phyloP scores from a whole-genome alignment of 2,888 invertebrate genomes.

The Diadromus collaris region DNA sequence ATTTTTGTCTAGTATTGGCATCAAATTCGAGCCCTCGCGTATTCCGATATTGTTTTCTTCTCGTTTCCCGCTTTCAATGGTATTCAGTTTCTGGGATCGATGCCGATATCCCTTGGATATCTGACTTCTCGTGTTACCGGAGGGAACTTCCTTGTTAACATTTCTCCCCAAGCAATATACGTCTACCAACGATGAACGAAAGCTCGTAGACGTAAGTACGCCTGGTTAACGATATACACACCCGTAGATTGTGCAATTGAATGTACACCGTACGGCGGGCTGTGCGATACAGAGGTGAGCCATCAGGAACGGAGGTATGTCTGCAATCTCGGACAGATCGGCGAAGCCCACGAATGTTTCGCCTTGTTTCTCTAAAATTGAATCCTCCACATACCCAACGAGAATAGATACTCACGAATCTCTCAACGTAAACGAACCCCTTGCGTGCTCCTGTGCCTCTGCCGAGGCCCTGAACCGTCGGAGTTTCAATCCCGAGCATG shows the following conservation, averaged over 20 bases:
- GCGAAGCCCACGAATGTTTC: slow-evolving; percentile 27
- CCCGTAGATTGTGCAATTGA: neutral
- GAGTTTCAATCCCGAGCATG: slow-evolving; percentile 28
- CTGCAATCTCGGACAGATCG: slow-evolving; percentile 44
- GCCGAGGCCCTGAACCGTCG: neutral
- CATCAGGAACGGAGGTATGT: slow-evolving; percentile 20
- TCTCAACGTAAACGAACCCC: slow-evolving; percentile 9
- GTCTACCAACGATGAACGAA: slow-evolving; percentile 13
- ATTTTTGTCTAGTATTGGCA: neutral
- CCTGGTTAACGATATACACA: slow-evolving; percentile 17
- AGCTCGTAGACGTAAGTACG: slow-evolving; percentile 10
- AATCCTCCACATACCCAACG: slow-evolving; percentile 39
- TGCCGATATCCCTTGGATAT: neutral
- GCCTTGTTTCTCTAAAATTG: slow-evolving; percentile 39
- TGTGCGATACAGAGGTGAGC: neutral
- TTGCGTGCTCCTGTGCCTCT: slow-evolving; percentile 31
- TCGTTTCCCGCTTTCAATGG: neutral
- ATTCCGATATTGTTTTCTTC: neutral
- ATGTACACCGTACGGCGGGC: neutral
- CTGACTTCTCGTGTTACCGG: neutral
- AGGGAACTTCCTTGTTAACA: slow-evolving; percentile 15
- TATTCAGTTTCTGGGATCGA: neutral
- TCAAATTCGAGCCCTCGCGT: neutral
- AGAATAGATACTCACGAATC: slow-evolving; percentile 31
- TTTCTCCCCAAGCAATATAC: neutral